Evolutionary conservation across 2,888 invertebrate species (phyloP).

Genomic region (Napeogenes sylphis): DNA sequence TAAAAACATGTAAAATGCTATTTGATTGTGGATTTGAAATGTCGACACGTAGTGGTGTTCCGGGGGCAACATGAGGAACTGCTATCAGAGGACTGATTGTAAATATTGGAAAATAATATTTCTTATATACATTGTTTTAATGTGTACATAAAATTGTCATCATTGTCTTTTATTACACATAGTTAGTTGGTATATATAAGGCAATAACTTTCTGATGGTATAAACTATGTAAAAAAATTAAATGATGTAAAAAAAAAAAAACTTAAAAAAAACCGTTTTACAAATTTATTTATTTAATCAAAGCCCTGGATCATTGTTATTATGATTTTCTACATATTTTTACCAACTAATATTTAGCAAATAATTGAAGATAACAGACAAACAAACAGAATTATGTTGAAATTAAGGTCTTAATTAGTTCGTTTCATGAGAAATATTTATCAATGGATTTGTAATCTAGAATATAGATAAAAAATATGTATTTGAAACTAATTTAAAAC

Average conservation of each 20-base stretch:
- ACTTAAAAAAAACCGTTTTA: neutral
- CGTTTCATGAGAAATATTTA: constrained; percentile 20
- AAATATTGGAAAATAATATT: no score
- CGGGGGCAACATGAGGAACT: constrained; percentile 27
- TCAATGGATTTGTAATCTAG: constrained; percentile 14
- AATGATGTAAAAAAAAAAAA: no score
- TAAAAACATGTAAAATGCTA: constrained; percentile 60
- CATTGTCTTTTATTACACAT: no score
- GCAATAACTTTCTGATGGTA: no score
- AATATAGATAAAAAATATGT: neutral
- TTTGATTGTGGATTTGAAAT: constrained; percentile 60
- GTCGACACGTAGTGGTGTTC: constrained; percentile 36
- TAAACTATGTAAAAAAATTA: no score
- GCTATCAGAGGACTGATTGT: no score
- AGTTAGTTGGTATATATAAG: no score
- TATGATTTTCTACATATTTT: neutral
- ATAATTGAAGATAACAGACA: constrained; percentile 3
- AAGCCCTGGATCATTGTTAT: neutral
- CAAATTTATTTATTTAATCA: neutral
- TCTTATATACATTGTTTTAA: no score
- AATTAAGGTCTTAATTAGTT: constrained; percentile 21
- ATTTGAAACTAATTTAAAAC: no score
- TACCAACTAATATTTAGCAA: neutral
- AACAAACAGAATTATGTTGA: constrained; percentile 14
- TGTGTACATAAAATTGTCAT: no score